Evolutionary conservation across 92 coral and sea anemone species (phyloP).

Genomic region (Pocillopora meandrina): DNA sequence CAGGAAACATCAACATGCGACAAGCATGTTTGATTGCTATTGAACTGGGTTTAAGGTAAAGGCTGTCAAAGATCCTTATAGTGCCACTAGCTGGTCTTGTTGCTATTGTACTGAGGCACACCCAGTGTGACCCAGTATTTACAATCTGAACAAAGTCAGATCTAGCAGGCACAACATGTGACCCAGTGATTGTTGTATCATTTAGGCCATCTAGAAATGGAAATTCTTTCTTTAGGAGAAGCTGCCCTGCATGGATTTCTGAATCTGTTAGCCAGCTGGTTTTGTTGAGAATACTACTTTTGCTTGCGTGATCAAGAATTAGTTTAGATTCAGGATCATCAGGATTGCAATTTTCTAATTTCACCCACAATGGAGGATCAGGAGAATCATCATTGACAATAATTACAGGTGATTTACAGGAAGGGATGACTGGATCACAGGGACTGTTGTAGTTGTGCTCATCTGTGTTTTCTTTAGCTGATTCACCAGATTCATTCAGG

Average conservation of each 20-base stretch:
- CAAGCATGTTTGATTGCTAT: slow-evolving; percentile 21
- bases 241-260: slow-evolving; percentile 39
- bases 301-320: slow-evolving; percentile 15
- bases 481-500: too few species aligned
- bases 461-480: neutral
- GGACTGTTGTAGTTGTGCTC: neutral
- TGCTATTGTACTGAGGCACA: slow-evolving; percentile 42
- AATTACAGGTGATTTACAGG: neutral
- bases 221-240: slow-evolving; percentile 25
- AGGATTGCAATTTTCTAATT: slow-evolving; percentile 18
- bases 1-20: slow-evolving; percentile 25
- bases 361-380: slow-evolving; percentile 41
- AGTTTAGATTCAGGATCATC: slow-evolving; percentile 10
- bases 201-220: slow-evolving; percentile 16
- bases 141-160: slow-evolving; percentile 40
- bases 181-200: slow-evolving; percentile 33
- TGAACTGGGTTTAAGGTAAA: slow-evolving; percentile 27
- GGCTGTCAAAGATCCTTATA: slow-evolving; percentile 46
- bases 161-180: slow-evolving; percentile 41
- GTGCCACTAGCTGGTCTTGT: slow-evolving; percentile 32
- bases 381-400: slow-evolving; percentile 47
- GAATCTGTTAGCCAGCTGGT: slow-evolving; percentile 21
- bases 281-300: neutral
- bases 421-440: neutral
- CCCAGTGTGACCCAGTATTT: slow-evolving; percentile 63